These are phyloP conservation scores for Phylloscopus trochilus DNA, from an alignment of 2,113 vertebrate genomes.

Conservation along the genomic window DNA sequence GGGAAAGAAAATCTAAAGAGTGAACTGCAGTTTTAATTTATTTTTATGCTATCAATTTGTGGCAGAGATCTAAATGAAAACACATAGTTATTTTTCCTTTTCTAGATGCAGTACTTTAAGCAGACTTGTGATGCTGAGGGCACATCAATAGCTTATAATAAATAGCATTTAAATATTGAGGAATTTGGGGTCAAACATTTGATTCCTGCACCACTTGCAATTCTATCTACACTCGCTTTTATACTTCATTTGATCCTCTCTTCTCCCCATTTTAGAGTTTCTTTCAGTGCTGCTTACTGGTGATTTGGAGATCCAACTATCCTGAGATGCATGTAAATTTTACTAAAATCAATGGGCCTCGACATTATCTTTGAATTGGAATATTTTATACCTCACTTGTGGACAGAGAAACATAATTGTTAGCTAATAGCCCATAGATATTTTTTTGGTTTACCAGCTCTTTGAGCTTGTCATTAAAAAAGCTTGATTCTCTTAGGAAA, in stretches of 20 bases:
- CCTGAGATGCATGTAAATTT: background rate
- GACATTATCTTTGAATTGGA: background rate
- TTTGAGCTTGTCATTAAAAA: background rate
- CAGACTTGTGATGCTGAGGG: background rate
- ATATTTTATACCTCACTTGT: background rate
- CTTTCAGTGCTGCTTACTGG: background rate
- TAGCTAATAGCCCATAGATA: background rate
- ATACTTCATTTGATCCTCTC: background rate
- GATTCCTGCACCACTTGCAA: background rate
- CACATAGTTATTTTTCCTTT: background rate
- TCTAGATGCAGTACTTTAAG: background rate
- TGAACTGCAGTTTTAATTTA: background rate
- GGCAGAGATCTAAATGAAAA: background rate
- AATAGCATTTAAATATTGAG: background rate
- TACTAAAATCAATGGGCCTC: background rate
- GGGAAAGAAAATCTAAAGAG: background rate
- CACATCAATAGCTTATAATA: background rate
- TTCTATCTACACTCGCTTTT: background rate
- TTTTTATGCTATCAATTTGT: background rate
- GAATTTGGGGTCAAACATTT: background rate
- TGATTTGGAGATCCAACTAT: background rate
- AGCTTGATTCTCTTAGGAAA: background rate
- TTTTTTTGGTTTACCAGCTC: background rate
- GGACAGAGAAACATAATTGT: background rate
- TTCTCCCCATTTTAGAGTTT: background rate